These are phyloP conservation scores for Amblyjoppa fuscipennis DNA, from an alignment of 2,888 invertebrate genomes.

Conservation along the genomic window DNA sequence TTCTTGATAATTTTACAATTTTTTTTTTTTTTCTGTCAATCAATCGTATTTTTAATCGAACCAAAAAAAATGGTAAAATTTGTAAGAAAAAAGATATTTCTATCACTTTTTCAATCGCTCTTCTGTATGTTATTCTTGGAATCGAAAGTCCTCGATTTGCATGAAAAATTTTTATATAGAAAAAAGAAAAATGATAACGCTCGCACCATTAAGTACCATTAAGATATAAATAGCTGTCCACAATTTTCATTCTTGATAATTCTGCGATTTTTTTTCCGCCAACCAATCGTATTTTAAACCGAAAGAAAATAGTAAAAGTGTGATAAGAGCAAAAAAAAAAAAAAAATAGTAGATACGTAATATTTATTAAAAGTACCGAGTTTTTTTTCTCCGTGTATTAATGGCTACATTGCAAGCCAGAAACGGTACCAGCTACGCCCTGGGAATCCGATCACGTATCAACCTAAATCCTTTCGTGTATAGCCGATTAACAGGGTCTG, in stretches of 20 bases:
- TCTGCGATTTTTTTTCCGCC: background rate
- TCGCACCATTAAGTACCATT: too few species aligned
- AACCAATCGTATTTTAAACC: background rate
- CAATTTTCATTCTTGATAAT: background rate
- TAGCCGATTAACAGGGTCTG: conserved; percentile 18
- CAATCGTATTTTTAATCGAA: too few species aligned
- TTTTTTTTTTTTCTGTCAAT: too few species aligned
- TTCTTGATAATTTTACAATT: too few species aligned
- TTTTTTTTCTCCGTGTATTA: background rate
- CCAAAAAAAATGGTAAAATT: too few species aligned
- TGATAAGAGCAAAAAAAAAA: too few species aligned
- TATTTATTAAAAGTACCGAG: background rate
- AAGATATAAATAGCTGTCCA: too few species aligned
- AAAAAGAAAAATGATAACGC: too few species aligned
- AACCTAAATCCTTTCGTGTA: conserved; percentile 32
- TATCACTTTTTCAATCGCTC: background rate
- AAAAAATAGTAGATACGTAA: too few species aligned
- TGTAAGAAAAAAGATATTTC: background rate
- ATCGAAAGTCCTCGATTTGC: background rate
- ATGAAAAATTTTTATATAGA: too few species aligned
- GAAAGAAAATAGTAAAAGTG: background rate
- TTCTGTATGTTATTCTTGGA: background rate
- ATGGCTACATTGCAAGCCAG: background rate
- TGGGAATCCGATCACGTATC: conserved; percentile 36
- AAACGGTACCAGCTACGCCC: background rate